phyloP scores from a whole-genome alignment of 2,797 vertebrate genomes.

The Cryptoblepharus egeriae region DNA sequence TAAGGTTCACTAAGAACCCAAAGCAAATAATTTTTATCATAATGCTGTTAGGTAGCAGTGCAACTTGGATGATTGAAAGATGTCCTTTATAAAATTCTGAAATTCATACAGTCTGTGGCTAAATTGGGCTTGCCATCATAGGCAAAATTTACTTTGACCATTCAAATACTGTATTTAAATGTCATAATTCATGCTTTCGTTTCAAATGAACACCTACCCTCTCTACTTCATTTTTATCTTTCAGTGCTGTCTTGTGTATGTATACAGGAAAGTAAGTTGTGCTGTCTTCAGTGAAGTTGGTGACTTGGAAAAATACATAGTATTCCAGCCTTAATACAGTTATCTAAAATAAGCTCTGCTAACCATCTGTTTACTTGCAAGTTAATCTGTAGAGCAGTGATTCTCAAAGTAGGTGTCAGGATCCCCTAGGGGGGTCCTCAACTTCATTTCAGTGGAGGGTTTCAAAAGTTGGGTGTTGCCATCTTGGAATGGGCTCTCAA shows the following conservation, averaged over 20 bases:
- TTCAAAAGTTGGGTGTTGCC: no score
- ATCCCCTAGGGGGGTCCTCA: no score
- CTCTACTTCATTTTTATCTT: slow-evolving; percentile 40
- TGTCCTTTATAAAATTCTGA: slow-evolving; percentile 33
- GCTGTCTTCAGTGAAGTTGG: no score
- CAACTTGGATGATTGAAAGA: slow-evolving; percentile 32
- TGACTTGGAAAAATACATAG: no score
- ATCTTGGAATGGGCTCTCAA: no score
- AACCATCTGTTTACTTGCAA: not conserved
- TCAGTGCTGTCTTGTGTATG: not conserved
- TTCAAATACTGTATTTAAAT: slow-evolving; percentile 50
- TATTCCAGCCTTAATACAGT: not conserved
- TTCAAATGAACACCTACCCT: slow-evolving; percentile 33
- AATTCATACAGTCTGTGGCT: slow-evolving; percentile 55
- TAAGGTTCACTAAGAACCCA: slow-evolving; percentile 27
- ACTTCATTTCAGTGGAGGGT: no score
- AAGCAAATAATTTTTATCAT: slow-evolving; percentile 39
- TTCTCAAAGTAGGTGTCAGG: no score
- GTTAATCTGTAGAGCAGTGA: not conserved
- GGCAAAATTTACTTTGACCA: slow-evolving; percentile 56
- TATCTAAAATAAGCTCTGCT: not conserved
- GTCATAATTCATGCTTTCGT: slow-evolving; percentile 44
- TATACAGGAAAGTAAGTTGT: no score
- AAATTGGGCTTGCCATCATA: slow-evolving; percentile 51
- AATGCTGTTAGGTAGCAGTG: slow-evolving; percentile 11